These are phyloP conservation scores for Unio pictorum DNA, from an alignment of 2,888 invertebrate genomes.

Conservation along the genomic window DNA sequence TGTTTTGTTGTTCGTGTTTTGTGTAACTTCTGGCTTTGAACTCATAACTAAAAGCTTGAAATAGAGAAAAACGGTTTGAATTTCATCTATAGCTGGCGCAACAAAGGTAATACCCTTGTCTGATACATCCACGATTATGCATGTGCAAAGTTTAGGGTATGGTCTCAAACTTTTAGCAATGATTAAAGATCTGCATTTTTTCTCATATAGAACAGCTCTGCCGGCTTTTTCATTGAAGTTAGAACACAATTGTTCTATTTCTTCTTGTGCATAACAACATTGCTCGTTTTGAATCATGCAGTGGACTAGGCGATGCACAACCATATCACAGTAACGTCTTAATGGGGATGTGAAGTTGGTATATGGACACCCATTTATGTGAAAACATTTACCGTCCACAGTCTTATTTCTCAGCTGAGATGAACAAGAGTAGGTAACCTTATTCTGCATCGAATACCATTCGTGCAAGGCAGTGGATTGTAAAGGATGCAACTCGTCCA, in stretches of 20 bases:
- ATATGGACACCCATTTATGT: slow-evolving; percentile 16
- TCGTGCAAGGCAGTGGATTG: slow-evolving; percentile 12
- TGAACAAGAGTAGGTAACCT: slow-evolving; percentile 14
- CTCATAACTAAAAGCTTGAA: slow-evolving; percentile 28
- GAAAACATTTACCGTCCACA: slow-evolving; percentile 25
- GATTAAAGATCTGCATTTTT: slow-evolving; percentile 19
- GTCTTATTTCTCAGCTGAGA: neutral
- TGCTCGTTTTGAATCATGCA: slow-evolving; percentile 10
- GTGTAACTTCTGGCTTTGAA: slow-evolving; percentile 6
- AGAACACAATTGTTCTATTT: slow-evolving; percentile 23
- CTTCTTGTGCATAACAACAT: slow-evolving; percentile 18
- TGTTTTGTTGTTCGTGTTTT: slow-evolving; percentile 7
- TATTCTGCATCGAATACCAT: slow-evolving; percentile 20
- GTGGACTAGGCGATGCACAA: slow-evolving; percentile 35
- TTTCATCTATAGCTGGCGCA: slow-evolving; percentile 19
- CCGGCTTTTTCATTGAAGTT: slow-evolving; percentile 18
- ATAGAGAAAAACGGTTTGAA: slow-evolving; percentile 11
- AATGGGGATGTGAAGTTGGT: slow-evolving; percentile 31
- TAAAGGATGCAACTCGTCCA: slow-evolving; percentile 20
- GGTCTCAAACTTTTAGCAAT: slow-evolving; percentile 18
- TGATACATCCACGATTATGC: slow-evolving; percentile 20
- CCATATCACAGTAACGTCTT: slow-evolving; percentile 20
- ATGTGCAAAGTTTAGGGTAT: slow-evolving; percentile 17
- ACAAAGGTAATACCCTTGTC: slow-evolving; percentile 18
- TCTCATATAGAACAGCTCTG: slow-evolving; percentile 23